Evolutionary conservation across 2,797 vertebrate genomes (phyloP).

Genomic region (Netta rufina): DNA sequence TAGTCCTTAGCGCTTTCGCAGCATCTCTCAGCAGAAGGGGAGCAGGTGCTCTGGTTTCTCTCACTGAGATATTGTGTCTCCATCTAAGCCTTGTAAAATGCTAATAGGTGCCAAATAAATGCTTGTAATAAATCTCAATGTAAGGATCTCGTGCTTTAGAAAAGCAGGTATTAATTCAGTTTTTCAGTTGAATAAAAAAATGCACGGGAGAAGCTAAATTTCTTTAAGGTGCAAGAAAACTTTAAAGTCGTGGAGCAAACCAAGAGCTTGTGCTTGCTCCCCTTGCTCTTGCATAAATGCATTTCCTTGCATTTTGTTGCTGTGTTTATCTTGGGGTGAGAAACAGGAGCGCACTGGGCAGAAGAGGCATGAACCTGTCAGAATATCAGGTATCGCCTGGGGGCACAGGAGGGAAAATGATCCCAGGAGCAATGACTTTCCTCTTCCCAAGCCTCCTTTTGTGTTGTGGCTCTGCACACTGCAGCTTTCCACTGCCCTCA

Average conservation of each 20-base stretch:
- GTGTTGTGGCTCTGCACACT: rapidly evolving
- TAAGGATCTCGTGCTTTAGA: background rate
- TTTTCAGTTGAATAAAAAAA: background rate
- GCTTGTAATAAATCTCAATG: background rate
- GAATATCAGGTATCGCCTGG: rapidly evolving
- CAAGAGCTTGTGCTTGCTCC: background rate
- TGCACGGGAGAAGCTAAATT: background rate
- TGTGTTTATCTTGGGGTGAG: background rate
- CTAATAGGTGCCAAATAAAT: background rate
- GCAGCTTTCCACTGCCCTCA: rapidly evolving
- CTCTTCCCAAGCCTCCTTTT: background rate
- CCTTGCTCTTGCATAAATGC: background rate
- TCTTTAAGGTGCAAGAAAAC: background rate
- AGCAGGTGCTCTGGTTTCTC: background rate
- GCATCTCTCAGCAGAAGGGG: background rate
- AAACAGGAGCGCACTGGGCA: background rate
- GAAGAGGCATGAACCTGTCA: background rate
- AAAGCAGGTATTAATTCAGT: background rate
- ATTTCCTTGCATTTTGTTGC: background rate
- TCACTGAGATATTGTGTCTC: background rate
- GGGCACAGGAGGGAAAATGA: background rate
- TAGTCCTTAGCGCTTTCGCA: background rate
- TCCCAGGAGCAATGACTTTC: background rate
- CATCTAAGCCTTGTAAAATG: background rate
- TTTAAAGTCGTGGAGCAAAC: background rate